Evolutionary conservation across 2,113 vertebrate species (phyloP).

Genomic region (Poeciliopsis occidentalis): DNA sequence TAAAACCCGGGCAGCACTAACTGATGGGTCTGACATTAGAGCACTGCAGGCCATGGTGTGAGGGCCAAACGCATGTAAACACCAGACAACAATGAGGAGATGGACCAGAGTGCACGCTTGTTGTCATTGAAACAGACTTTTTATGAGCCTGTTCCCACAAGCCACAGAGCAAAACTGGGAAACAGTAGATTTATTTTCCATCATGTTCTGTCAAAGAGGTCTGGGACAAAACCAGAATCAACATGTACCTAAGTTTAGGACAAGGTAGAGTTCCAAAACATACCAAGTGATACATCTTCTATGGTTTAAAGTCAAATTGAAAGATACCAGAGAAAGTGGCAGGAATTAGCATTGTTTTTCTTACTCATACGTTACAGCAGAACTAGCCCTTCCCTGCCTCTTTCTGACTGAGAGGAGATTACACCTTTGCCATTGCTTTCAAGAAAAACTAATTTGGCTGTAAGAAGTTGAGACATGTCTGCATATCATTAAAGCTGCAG

Average conservation of each 20-base stretch:
- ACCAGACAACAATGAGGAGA: conserved; percentile 66
- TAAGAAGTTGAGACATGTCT: no score
- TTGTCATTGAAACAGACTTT: conserved; percentile 63
- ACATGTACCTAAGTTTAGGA: neutral
- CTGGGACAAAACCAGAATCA: neutral
- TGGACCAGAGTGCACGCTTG: conserved; percentile 72
- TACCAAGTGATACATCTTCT: neutral
- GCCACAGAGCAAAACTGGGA: conserved; percentile 53
- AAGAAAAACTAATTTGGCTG: no score
- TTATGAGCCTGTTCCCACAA: conserved; percentile 71
- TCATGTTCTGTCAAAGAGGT: conserved; percentile 21
- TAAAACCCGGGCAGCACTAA: conserved; percentile 53
- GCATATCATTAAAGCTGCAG: no score
- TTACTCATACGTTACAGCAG: no score
- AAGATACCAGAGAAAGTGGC: no score
- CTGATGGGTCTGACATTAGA: conserved; percentile 63
- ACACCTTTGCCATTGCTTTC: no score
- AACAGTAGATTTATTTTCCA: conserved; percentile 59
- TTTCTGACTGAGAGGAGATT: no score
- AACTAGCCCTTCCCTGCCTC: no score
- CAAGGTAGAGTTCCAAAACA: neutral
- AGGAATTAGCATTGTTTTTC: no score
- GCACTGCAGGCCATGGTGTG: conserved; percentile 40
- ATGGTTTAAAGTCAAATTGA: neutral
- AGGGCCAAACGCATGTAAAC: conserved; percentile 70